Evolutionary conservation across 2,888 invertebrate genomes (phyloP).

Genomic region (Ypsolopha scabrella): DNA sequence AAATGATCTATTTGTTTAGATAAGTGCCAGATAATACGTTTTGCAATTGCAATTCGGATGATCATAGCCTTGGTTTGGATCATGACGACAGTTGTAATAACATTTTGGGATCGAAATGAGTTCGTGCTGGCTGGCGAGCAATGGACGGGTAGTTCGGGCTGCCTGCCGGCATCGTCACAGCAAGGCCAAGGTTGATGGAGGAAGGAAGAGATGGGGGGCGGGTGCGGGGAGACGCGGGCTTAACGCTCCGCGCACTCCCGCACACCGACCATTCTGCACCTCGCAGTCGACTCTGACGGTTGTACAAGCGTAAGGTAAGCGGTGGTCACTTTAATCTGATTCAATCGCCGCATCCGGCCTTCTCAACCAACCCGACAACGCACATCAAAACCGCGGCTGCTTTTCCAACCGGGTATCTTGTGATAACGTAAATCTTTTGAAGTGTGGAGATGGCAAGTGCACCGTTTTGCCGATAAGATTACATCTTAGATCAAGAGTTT

Average conservation of each 20-base stretch:
- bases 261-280: constrained; percentile 66
- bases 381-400: not conserved
- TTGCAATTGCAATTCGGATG: too few species aligned
- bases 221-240: constrained; percentile 58
- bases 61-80: not conserved
- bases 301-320: constrained; percentile 69
- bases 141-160: constrained; percentile 11
- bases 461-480: constrained; percentile 38
- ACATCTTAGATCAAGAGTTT: not conserved
- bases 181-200: constrained; percentile 65
- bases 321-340: constrained; percentile 35
- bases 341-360: constrained; percentile 19
- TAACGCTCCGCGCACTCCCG: constrained; percentile 63
- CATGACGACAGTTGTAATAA: not conserved
- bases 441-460: constrained; percentile 57
- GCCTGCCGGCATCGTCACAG: constrained; percentile 15
- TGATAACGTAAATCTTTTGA: constrained; percentile 43
- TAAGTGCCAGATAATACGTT: not conserved
- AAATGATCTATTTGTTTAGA: not conserved
- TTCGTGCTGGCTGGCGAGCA: constrained; percentile 2
- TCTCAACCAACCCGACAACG: constrained; percentile 19
- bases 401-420: constrained; percentile 26
- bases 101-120: not conserved
- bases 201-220: constrained; percentile 45
- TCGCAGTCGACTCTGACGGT: constrained; percentile 70